Conservation (phyloP, 2,113 vertebrate species). For the Onychorhynchus coronatus region DNA sequence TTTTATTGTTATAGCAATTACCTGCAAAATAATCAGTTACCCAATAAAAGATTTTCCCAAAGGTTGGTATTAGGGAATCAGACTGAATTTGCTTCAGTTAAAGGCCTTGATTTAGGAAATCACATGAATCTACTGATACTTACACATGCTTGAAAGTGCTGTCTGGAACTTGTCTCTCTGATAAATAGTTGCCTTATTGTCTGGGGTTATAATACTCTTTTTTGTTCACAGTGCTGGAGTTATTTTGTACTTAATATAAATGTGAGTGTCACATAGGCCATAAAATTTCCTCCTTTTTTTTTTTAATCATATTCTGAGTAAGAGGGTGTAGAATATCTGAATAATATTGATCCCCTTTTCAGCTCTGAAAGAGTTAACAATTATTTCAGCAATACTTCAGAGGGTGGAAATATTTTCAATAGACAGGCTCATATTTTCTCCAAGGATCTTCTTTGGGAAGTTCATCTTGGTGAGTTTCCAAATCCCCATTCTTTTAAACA, state of each 20-base stretch:
- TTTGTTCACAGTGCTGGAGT: neutral
- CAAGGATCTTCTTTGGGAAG: conserved; percentile 57
- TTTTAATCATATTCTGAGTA: conserved; percentile 6
- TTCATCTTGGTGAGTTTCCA: conserved; percentile 62
- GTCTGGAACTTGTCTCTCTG: neutral
- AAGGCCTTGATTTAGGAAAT: neutral
- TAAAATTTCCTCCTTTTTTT: neutral
- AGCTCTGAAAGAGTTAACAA: conserved; percentile 57
- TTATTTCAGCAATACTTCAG: conserved; percentile 63
- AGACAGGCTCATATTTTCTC: conserved; percentile 63
- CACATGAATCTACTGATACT: neutral
- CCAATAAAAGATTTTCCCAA: neutral
- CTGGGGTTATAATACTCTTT: neutral
- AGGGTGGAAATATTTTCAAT: conserved; percentile 61
- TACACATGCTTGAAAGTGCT: neutral
- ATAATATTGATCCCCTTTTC: conserved; percentile 52
- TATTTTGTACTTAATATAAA: neutral
- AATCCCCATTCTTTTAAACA: conserved; percentile 53
- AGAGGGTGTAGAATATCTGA: conserved; percentile 40
- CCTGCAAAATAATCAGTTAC: neutral
- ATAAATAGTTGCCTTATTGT: neutral
- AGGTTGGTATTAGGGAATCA: neutral
- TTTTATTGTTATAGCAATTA: neutral
- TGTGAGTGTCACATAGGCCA: neutral
- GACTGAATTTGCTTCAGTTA: neutral